Base-by-base conservation (phyloP, 2,888 invertebrate genomes). In the Slavum lentiscoides region DNA sequence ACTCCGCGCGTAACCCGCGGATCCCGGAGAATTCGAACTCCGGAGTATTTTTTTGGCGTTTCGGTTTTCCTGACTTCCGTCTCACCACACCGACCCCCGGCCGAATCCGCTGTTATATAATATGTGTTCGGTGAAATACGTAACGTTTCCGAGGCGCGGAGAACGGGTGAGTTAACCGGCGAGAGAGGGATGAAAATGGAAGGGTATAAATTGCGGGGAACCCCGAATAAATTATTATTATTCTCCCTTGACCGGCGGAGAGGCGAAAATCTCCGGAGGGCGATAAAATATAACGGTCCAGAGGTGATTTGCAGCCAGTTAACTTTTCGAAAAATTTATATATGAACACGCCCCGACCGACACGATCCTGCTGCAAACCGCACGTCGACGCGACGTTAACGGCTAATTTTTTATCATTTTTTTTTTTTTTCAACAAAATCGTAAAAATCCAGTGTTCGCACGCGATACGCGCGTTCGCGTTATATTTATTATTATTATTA, bases 221-320 rank as follows among this genome's bases (percentile, higher is more conserved):
- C 69, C 53, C 69, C 53, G 61, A 61, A 77, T 77, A 77, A 77
- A 80, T 64, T 70, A 80, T 80, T 62, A 80, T 64, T 70, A 30
- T 30, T 30, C 4, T 30, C 30, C 30, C 30, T 1, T 4, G 30
- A 30, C 30, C 30, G 30, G 69, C 37, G 53, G 30, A 49, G 62
- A 9, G 19, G 53, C 30, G 53, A 77, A 76, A 69, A 62, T 69
- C 77, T 61, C 77, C 55, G n/a, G 61, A 49, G 61, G 19, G 55
- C 55, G 62, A 72, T 80, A 80, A 80, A 80, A 30, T 30, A 30
- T 64, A 55, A 64, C 70, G 68, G 53, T 39, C 19, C 23, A 19
- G 23, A 39, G 64, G 69, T 72, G 55, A 70, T 80, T 70, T 70
- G 55, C 70, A 55, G 55, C 70, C 39, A 72, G 77, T 80, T 55